Base-by-base conservation (phyloP, 1,140 invertebrate genomes). In the Macrotrachela quadricornifera region DNA sequence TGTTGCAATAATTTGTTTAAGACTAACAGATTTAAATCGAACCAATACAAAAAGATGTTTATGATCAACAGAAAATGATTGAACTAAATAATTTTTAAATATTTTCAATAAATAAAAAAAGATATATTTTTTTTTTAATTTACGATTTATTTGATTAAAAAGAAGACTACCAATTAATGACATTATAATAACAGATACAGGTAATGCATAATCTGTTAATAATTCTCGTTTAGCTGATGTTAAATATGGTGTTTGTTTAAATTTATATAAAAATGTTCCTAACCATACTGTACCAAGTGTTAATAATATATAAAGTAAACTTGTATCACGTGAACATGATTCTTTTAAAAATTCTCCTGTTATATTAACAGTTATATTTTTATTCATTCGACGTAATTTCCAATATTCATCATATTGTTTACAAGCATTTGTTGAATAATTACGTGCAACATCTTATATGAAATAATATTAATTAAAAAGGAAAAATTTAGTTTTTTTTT, bases 251-350 rank as follows among this genome's bases (percentile, higher is more conserved):
- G 77, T 79, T 66, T 78, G 79, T 51, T 77, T 77, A 62, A 79
- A 79, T 62, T 79, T 78, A 64, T 76, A 79, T 36, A 79, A 62
- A 21, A 75, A 77, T 6, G 77, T 68, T n/a, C 75, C 75, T 9
- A 79, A 60, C 76, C 76, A 79, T 11, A 78, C 68, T n/a, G 77
- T 79, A 18, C 77, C 77, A 44, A 77, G 66, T 74, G 77, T 77
- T 30, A 79, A 68, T 17, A 79, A 62, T 39, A 79, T 61, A 59
- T 77, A 79, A 12, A 79, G 67, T 53, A 79, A 66, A 58, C 74
- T 76, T 49, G 71, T 75, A 57, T 79, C 78, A 46, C 75, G 56
- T 21, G 30, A 39, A 46, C 56, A 57, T 38, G 18, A 39, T 30
- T 21, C 30, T 14, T 15, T 10, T 42, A 15, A 11, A 14, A 42